Evolutionary conservation across 2,888 invertebrate genomes (phyloP), one percentile per base, ranked within the genome.

Genomic region (Dolichopus griseipennis): DNA sequence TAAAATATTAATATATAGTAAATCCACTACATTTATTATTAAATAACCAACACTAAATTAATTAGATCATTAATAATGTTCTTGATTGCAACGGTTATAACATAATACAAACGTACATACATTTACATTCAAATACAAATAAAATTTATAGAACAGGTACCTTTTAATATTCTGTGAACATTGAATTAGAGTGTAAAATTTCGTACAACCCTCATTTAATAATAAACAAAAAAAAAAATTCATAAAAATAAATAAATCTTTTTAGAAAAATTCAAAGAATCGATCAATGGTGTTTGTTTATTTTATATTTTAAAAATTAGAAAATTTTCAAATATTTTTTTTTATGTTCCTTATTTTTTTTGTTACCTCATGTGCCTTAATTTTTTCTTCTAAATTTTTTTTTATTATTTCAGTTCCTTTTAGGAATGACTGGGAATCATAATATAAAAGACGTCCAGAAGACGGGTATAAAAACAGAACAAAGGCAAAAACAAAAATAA

Each of bases 281-380:
- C 52, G 52, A 52, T 52, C 52, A 52, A 52, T 52, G 52, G 18
- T 52, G 52, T 52, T 52, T 52, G 52, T 52, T 52, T 52, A 52
- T 52, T 52, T 52, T 52, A 52, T 12, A n/a, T 18, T 41, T 52
- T 52, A 18, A 18, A 52, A 52, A 52, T 18, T 52, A 52, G 52
- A 52, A 52, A 9, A 18, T 52, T 52, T 52, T 52, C 6, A 52
- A 6, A 18, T 52, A 2, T 52, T 52, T 52, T 52, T 52, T 37
- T 37, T 37, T 37, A 10, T 37, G 2, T 37, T 37, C 8, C 8
- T 37, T 7, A 34, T 7, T 37, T 37, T 37, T 52, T 52, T 52
- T 52, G 52, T 52, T 52, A 52, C 52, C 52, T 52, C 52, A 52
- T 52, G 52, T 52, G 52, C 52, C 52, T 52, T 52, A 52, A 52